Evolutionary conservation across 1,140 invertebrate species (phyloP).

Genomic region (Idris sp.): DNA sequence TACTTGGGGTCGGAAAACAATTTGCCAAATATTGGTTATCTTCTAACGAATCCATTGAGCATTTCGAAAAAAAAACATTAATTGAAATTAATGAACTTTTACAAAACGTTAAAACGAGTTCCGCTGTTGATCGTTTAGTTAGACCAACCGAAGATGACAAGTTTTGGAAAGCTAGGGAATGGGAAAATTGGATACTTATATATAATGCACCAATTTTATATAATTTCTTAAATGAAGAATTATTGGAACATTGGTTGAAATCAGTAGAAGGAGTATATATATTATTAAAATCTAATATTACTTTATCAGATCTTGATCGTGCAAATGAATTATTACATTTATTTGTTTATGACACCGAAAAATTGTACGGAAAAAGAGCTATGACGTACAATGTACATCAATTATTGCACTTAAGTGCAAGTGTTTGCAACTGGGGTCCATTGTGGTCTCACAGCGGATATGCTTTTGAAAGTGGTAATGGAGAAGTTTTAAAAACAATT

Average conservation of each 20-base stretch:
- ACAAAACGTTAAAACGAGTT: constrained; percentile 17
- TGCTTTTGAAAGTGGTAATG: constrained; percentile 43
- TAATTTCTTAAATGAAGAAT: constrained; percentile 6
- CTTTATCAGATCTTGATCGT: constrained; percentile 15
- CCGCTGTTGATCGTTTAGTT: constrained; percentile 17
- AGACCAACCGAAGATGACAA: constrained; percentile 21
- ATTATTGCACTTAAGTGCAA: constrained; percentile 25
- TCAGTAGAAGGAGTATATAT: constrained; percentile 30
- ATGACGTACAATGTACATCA: constrained; percentile 55
- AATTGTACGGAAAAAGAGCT: constrained; percentile 5
- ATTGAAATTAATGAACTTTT: constrained; percentile 11
- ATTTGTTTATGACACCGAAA: constrained; percentile 30
- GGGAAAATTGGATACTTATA: constrained; percentile 44
- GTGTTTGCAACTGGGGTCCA: constrained; percentile 42
- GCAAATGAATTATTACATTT: constrained; percentile 28
- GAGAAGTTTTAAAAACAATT: constrained; percentile 25
- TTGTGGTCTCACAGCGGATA: constrained; percentile 37
- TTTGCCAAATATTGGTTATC: constrained; percentile 38
- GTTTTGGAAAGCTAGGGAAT: constrained; percentile 51
- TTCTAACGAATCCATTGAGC: neutral
- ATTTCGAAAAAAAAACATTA: constrained; percentile 5
- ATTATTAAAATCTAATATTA: constrained; percentile 35
- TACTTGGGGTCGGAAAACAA: constrained; percentile 29
- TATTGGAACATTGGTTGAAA: constrained; percentile 23
- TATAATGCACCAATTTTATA: constrained; percentile 35